Base-by-base conservation (phyloP, 2,113 vertebrate genomes). In the Austrofundulus limnaeus region DNA sequence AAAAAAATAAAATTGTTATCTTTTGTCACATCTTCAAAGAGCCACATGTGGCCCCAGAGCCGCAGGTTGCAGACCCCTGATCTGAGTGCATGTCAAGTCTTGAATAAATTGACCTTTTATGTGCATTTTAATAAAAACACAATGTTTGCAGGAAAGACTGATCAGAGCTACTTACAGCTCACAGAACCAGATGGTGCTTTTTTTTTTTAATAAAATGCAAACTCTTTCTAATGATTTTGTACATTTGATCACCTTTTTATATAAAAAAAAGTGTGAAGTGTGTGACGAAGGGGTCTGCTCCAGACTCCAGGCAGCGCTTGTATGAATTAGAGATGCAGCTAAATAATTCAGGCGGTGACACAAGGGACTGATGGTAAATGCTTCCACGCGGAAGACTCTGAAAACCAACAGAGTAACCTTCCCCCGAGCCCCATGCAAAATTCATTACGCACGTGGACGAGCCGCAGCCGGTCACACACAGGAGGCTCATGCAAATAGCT, bases 241-340 rank as follows among this genome's bases (percentile, higher is more conserved):
- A 41, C 16, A 43, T 24, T 59, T 76, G n/a, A 67, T 20, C 7
- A 23, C 66, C 68, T 64, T 48, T 75, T 75, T 19, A 25, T n/a
- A n/a, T n/a, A n/a, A n/a, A n/a, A n/a, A n/a, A n/a, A 79, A 73
- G 81, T 85, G 83, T 88, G 79, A 88, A 72, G 54, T 82, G 81
- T 69, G 64, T 43, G 45, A 69, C 21, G 51, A 61, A 65, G 59
- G 65, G 42, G 16, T 11, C 34, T 41, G 15, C 67, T 59, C 61
- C 62, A 48, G 66, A 66, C 75, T 34, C 28, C 31, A 72, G 53
- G 70, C 80, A 79, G 85, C 59, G 41, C 74, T 72, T 74, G 70
- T 85, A 85, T 92, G 75, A 88, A 92, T 92, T 90, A 86, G 80
- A 91, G 75, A 90, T 87, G 88, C 19, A 20, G 39, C 80, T 93